phyloP scores from a whole-genome alignment of 1,140 invertebrate species.

The Drosophila ananassae region DNA sequence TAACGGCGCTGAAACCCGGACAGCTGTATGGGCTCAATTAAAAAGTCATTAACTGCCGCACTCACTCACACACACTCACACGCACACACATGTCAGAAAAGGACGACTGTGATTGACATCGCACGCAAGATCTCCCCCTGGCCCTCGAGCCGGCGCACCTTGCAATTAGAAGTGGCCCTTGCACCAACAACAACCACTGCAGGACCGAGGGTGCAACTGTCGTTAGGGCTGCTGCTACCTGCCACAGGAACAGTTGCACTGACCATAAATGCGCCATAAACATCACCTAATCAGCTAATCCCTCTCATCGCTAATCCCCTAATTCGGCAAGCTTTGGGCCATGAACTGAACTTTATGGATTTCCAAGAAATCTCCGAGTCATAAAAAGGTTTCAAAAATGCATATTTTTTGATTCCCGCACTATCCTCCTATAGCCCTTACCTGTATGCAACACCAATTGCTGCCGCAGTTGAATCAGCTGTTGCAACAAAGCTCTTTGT shows the following conservation, averaged over 20 bases:
- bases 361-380: neutral
- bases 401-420: neutral
- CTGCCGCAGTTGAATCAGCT: conserved; percentile 70
- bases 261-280: conserved; percentile 70
- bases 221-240: conserved; percentile 11
- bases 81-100: conserved; percentile 15
- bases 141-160: conserved; percentile 22
- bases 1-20: conserved; percentile 73
- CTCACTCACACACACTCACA: conserved; percentile 11
- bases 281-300: conserved; percentile 15
- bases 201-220: conserved; percentile 30
- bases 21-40: conserved; percentile 79
- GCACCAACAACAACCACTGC: conserved; percentile 10
- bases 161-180: conserved; percentile 52
- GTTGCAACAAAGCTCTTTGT: conserved; percentile 37
- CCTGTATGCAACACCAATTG: conserved; percentile 39
- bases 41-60: conserved; percentile 74
- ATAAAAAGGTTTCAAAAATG: neutral
- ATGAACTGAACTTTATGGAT: neutral
- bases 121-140: conserved; percentile 59
- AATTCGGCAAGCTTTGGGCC: neutral
- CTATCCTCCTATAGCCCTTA: too few species aligned
- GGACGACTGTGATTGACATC: conserved; percentile 69
- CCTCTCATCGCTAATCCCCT: neutral
- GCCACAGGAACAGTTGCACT: conserved; percentile 45